A percentile compares a stretch with the other conserved stretches of the same genome.
These are phyloP conservation scores for Lacerta agilis DNA, from an alignment of 2,797 vertebrate genomes.

Conservation along the genomic window DNA sequence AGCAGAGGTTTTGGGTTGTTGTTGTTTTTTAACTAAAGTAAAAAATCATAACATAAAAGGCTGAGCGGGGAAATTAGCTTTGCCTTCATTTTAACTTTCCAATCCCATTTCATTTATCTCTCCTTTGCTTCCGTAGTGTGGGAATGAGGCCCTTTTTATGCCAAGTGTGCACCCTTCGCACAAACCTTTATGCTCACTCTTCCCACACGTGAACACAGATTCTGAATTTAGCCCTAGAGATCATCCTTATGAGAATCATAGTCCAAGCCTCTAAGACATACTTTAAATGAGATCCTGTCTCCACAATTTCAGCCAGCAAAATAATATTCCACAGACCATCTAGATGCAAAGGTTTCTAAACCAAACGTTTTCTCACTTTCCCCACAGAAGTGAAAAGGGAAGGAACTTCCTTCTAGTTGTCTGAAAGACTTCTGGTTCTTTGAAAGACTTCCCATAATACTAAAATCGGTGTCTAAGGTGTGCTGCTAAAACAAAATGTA, in stretches of 20 bases:
- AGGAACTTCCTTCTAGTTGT: not conserved
- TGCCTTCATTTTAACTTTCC: not conserved
- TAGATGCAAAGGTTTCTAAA: not conserved
- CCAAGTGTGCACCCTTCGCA: not conserved
- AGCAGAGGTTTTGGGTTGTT: too few species aligned
- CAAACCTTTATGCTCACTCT: not conserved
- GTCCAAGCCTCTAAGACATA: not conserved
- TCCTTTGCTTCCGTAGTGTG: too few species aligned
- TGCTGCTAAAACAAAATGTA: not conserved
- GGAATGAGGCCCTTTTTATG: not conserved
- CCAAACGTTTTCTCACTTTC: not conserved
- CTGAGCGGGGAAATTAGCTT: not conserved
- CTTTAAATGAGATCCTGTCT: not conserved
- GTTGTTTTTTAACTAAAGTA: too few species aligned
- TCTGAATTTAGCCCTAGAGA: not conserved
- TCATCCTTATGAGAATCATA: not conserved
- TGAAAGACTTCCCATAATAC: not conserved
- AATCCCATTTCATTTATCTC: too few species aligned
- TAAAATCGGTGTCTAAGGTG: not conserved
- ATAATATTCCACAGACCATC: not conserved
- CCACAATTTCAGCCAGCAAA: not conserved
- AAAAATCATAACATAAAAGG: too few species aligned
- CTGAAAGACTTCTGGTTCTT: not conserved
- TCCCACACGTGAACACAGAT: not conserved
- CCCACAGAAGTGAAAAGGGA: not conserved